These are phyloP conservation scores for Colletes collaris DNA, from an alignment of 2,888 invertebrate species.

Conservation along the genomic window DNA sequence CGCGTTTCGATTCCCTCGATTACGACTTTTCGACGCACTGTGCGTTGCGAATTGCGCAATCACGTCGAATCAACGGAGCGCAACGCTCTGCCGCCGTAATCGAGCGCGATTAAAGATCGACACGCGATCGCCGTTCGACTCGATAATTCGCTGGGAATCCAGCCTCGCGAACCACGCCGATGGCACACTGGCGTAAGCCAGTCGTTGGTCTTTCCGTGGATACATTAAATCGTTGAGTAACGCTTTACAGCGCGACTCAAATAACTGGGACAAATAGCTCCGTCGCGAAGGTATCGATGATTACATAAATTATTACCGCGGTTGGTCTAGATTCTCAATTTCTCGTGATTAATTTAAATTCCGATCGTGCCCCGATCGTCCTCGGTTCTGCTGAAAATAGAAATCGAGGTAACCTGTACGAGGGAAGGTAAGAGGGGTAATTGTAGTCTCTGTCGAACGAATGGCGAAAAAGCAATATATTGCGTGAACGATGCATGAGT, in stretches of 20 bases:
- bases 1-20: slow-evolving; percentile 33
- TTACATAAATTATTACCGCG: too few species aligned
- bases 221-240: too few species aligned
- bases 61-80: slow-evolving; percentile 40
- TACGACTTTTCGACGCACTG: slow-evolving; percentile 41
- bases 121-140: slow-evolving; percentile 5
- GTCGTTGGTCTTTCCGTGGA: not conserved
- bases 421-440: slow-evolving; percentile 15
- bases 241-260: too few species aligned
- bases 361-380: slow-evolving; percentile 52
- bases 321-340: too few species aligned
- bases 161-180: not conserved
- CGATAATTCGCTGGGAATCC: slow-evolving; percentile 3
- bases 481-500: slow-evolving; percentile 58
- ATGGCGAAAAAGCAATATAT: slow-evolving; percentile 80
- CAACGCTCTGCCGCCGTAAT: slow-evolving; percentile 25
- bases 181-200: not conserved
- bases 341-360: not conserved
- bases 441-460: slow-evolving; percentile 75
- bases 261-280: too few species aligned
- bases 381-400: slow-evolving; percentile 12
- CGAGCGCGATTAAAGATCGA: slow-evolving; percentile 40
- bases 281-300: too few species aligned
- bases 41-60: slow-evolving; percentile 47
- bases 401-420: slow-evolving; percentile 30